A percentile compares a stretch with the other conserved stretches of the same genome.
Conservation (phyloP, 2,888 invertebrate genomes). For the Reticulitermes lucifugus region DNA sequence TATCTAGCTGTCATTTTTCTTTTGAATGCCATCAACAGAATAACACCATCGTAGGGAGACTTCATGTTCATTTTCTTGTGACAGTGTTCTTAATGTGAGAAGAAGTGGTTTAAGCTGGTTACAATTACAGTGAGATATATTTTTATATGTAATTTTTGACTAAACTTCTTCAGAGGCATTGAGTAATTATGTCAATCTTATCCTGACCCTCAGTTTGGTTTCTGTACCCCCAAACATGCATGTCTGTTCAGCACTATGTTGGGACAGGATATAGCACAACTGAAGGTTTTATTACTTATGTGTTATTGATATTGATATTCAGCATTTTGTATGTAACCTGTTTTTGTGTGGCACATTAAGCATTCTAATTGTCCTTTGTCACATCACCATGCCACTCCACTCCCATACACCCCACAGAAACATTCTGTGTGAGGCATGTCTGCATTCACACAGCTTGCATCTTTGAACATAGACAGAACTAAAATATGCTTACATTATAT, state of each 20-base stretch:
- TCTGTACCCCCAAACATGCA: not conserved
- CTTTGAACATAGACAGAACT: not conserved
- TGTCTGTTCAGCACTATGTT: not conserved
- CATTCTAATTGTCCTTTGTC: not conserved
- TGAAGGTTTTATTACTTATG: not conserved
- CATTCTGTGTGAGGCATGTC: not conserved
- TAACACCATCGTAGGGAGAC: constrained; percentile 36
- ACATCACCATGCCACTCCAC: not conserved
- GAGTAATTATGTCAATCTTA: constrained; percentile 33
- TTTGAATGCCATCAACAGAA: constrained; percentile 33
- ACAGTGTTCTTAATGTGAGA: constrained; percentile 36
- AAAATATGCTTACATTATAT: not conserved
- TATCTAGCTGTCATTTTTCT: constrained; percentile 36
- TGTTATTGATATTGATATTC: too few relatives aligned
- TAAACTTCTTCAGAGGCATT: constrained; percentile 47
- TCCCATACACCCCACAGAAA: not conserved
- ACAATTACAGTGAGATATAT: constrained; percentile 54
- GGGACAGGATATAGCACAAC: not conserved
- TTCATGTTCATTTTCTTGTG: constrained; percentile 42
- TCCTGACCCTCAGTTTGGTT: not conserved
- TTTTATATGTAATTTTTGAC: constrained; percentile 55
- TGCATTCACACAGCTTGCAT: too few relatives aligned
- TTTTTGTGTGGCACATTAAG: not conserved
- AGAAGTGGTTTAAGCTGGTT: constrained; percentile 50
- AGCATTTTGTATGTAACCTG: too few relatives aligned